Evolutionary conservation across 2,797 vertebrate species (phyloP).

Genomic region (Menidia menidia): DNA sequence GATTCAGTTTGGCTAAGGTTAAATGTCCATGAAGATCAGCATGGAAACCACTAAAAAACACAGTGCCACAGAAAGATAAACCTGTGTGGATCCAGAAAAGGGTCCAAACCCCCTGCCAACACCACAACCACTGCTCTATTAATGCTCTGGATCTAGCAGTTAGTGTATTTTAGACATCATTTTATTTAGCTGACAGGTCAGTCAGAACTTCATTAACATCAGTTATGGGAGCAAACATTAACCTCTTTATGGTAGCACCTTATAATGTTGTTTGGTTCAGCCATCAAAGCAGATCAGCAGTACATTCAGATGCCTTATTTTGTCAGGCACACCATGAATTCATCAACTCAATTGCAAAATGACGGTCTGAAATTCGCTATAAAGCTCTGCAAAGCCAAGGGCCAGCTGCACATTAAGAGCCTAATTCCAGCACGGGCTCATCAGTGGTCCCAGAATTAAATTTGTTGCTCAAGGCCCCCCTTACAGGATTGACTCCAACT

Average conservation of each 20-base stretch:
- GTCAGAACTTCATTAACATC: background rate
- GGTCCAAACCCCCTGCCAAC: too few species aligned
- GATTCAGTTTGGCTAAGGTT: background rate
- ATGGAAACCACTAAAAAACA: background rate
- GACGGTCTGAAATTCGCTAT: background rate
- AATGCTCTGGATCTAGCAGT: too few species aligned
- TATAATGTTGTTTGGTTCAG: background rate
- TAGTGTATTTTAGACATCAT: background rate
- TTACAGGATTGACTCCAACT: background rate
- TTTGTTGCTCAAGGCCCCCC: conserved; percentile 1
- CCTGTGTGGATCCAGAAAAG: too few species aligned
- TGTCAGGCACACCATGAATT: background rate
- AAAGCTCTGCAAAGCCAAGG: background rate
- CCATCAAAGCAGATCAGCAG: background rate
- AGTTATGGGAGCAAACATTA: background rate
- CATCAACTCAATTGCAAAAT: background rate
- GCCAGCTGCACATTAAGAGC: background rate
- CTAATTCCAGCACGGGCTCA: background rate
- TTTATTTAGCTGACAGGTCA: background rate
- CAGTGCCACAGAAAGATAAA: too few species aligned
- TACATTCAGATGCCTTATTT: background rate
- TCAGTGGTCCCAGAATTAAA: conserved; percentile 13
- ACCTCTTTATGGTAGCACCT: background rate
- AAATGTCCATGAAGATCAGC: background rate
- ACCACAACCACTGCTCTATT: too few species aligned